Conservation (phyloP, 2,797 vertebrate species). For the Danio kyathit region DNA sequence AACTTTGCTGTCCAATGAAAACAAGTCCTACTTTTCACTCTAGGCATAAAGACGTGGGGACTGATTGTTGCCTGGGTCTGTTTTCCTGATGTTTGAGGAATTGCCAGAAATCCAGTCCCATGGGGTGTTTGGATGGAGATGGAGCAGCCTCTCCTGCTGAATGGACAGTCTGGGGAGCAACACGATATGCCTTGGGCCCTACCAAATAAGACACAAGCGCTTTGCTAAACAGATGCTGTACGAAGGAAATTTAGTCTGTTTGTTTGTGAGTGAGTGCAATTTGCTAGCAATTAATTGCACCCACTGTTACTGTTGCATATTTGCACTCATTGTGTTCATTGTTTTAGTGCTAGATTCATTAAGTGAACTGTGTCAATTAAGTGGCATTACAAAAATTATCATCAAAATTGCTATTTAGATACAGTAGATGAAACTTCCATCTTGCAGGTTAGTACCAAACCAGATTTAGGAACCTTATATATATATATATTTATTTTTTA, state of each 20-base stretch:
- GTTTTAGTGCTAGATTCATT: background rate
- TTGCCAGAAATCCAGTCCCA: conserved; percentile 46
- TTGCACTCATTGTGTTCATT: background rate
- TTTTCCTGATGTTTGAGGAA: conserved; percentile 48
- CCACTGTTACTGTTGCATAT: background rate
- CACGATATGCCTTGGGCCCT: background rate
- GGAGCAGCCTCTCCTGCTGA: conserved; percentile 41
- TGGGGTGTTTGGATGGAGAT: conserved; percentile 36
- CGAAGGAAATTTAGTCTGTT: background rate
- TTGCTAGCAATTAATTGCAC: background rate
- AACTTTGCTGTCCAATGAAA: conserved; percentile 31
- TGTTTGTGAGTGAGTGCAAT: background rate
- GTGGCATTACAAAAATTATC: background rate
- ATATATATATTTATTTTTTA: no score
- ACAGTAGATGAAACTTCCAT: background rate
- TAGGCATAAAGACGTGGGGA: conserved; percentile 27
- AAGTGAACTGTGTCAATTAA: background rate
- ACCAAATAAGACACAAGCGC: conserved; percentile 2
- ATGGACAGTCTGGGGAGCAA: conserved; percentile 12
- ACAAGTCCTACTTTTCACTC: conserved; percentile 28
- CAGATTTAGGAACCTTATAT: no score
- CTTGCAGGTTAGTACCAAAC: background rate
- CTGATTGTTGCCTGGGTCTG: conserved; percentile 39
- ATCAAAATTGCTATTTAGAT: background rate
- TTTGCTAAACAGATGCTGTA: conserved; percentile 15